Conservation (phyloP, 2,797 vertebrate species). For the Heliangelus exortis region DNA sequence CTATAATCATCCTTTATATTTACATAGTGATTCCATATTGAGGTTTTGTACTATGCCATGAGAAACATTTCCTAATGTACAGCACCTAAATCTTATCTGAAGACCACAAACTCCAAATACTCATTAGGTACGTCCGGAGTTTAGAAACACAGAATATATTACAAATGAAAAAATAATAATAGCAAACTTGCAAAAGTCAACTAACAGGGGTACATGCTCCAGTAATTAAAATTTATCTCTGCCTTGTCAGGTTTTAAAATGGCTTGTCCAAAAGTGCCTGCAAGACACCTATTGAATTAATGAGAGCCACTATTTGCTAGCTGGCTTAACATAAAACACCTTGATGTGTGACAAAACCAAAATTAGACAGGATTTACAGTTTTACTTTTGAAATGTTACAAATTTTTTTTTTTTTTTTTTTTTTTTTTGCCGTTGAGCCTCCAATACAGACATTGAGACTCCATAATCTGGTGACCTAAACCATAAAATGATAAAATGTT, state of each 20-base stretch:
- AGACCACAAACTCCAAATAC: not conserved
- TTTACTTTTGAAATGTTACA: not conserved
- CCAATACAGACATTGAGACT: not conserved
- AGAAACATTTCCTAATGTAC: not conserved
- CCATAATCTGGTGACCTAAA: not conserved
- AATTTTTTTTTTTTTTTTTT: not conserved
- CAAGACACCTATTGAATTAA: not conserved
- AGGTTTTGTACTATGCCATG: not conserved
- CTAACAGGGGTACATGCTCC: not conserved
- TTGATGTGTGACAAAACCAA: not conserved
- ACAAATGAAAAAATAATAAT: not conserved
- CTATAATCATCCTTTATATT: not conserved
- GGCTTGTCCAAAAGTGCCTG: not conserved
- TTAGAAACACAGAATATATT: not conserved
- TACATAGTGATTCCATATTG: not conserved
- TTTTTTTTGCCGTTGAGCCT: no score
- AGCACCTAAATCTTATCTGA: not conserved
- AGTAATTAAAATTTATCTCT: not conserved
- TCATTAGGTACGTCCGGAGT: not conserved
- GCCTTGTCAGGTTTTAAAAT: not conserved
- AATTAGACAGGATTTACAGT: not conserved
- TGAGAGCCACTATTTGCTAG: not conserved
- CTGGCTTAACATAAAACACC: not conserved
- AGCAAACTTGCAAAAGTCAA: not conserved
- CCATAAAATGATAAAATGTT: accelerated